Evolutionary conservation across 2,113 vertebrate species (phyloP), one percentile per base, ranked within the genome.

Genomic region (Aegotheles bennettii): DNA sequence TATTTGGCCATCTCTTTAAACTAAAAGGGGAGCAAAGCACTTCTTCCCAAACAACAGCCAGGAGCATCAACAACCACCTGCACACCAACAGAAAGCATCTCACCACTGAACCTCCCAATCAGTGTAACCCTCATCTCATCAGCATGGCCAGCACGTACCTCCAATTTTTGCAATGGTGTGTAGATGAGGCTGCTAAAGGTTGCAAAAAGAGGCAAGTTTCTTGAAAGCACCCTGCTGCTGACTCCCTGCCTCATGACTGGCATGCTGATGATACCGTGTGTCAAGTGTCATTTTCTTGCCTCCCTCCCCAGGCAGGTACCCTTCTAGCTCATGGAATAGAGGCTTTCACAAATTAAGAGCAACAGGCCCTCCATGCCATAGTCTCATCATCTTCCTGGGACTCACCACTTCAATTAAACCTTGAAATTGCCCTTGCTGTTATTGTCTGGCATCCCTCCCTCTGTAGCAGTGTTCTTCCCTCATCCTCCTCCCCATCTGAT

Each of bases 201-300:
- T 92, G 82, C 87, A 77, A 56, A 93, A 59, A 77, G 67, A 89
- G 71, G 48, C 50, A 84, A 63, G 79, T 86, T 90, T 74, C 85
- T 81, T 93, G 63, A 74, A 90, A 91, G 71, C 70, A 77, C 50
- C 89, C 67, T 90, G 93, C 90, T 94, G 87, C 87, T 77, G 78
- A 28, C 67, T 88, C 71, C 70, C 82, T 69, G 75, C 54, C 75
- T 94, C 63, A 31, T 83, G 94, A 87, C 90, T 67, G 82, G 63
- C 85, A 81, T 81, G 95, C 68, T 96, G 93, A 94, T 91, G 75
- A 36, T 10, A 35, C n/a, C 2, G 9, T 4, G 0, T 85, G 78
- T 71, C 82, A 90, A 73, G 78, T 26, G 33, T 20, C 78, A 63
- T 63, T 80, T 77, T 54, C 60, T 33, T 35, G 36, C 40, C 79